Evolutionary conservation across 2,888 invertebrate species (phyloP), one percentile per base, ranked within the genome.

Genomic region (Cephus nigrinus): DNA sequence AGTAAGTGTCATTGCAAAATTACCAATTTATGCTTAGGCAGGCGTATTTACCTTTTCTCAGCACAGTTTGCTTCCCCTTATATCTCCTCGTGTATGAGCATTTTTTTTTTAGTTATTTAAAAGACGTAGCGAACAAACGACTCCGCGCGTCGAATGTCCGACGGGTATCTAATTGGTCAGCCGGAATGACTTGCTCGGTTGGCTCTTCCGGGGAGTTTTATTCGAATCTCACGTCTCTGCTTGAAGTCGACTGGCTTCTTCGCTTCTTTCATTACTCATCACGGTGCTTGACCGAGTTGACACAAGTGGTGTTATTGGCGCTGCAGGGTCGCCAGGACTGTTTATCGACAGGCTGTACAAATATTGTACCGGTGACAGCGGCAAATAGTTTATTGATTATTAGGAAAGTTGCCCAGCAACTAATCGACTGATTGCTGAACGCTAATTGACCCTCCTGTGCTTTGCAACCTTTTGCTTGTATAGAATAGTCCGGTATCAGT

Each of bases 271-370:
- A 85, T 88, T 87, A 82, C 82, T 81, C 83, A 77, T 81, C 83
- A 76, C 80, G 84, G 82, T 85, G 83, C 86, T 88, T 87, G 86
- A 87, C 86, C 87, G 84, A 88, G 88, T 88, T 88, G 88, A 88
- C 88, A 88, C 88, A 88, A 83, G 86, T 84, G 86, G 86, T 85
- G 86, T 86, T 86, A 86, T 87, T 87, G 87, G 85, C 86, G 84
- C 84, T 83, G 82, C 84, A 86, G 86, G 85, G 75, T 36, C 76
- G 75, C 84, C 84, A 84, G 84, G 84, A 82, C 85, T 89, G 87
- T 89, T 88, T 88, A 86, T 86, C 84, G 84, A 85, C 85, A 85
- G 84, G 86, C 89, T 89, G 88, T 87, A 86, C 88, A 89, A 90
- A 90, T 88, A 89, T 89, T 89, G 87, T 89, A 88, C 87, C 86